phyloP scores from a whole-genome alignment of 2,797 vertebrate genomes.

The Propithecus deckenii region DNA sequence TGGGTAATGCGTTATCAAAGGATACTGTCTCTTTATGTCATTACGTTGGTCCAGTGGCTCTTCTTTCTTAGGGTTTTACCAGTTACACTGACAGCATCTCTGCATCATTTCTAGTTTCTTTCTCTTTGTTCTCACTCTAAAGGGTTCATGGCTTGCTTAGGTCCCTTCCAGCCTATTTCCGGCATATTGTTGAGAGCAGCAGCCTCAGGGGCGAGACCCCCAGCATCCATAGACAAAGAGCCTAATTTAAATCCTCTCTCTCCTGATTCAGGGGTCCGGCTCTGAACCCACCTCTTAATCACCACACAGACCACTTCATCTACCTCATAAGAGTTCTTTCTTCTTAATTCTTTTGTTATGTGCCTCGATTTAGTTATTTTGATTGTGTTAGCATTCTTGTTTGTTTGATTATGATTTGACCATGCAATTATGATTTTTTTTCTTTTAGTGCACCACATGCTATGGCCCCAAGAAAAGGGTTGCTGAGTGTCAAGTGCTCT shows the following conservation, averaged over 20 bases:
- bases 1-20: background rate
- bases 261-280: constrained; percentile 18
- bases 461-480: background rate
- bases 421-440: constrained; percentile 22
- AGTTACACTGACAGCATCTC: background rate
- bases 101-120: constrained; percentile 20
- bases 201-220: background rate
- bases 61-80: constrained; percentile 41
- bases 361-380: constrained; percentile 44
- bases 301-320: background rate
- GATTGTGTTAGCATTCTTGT: background rate
- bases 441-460: background rate
- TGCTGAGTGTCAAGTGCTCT: constrained; percentile 1
- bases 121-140: background rate
- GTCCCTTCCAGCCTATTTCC: background rate
- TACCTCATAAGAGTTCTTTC: constrained; percentile 8
- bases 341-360: constrained; percentile 48
- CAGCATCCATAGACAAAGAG: background rate
- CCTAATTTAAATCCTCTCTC: constrained; percentile 37
- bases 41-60: background rate
- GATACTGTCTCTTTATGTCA: constrained; percentile 19
- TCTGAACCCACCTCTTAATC: constrained; percentile 43
- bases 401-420: constrained; percentile 36
- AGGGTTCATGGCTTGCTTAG: background rate
- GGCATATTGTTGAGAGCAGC: background rate